Conservation (phyloP, 2,113 vertebrate species). For the Nanorana parkeri region DNA sequence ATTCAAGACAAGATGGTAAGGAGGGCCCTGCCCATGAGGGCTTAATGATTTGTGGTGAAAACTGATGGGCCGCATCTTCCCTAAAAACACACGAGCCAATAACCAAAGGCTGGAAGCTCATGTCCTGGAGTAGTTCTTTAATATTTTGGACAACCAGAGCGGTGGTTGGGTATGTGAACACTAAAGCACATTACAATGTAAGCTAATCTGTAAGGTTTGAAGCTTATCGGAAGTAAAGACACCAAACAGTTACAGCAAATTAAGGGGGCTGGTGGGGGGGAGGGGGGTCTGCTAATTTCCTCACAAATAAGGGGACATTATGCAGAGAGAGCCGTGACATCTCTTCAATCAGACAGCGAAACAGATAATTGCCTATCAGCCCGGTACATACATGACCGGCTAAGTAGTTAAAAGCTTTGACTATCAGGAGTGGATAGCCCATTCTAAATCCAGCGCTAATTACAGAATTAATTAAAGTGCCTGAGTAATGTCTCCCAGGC, state of each 20-base stretch:
- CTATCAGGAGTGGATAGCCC: conserved; percentile 10
- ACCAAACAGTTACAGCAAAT: neutral
- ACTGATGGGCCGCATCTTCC: no score
- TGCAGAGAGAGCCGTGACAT: conserved; percentile 15
- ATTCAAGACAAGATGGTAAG: no score
- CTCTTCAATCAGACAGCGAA: conserved; percentile 21
- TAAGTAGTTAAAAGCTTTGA: conserved; percentile 41
- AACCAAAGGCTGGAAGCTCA: no score
- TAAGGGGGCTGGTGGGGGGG: neutral
- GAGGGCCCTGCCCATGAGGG: no score
- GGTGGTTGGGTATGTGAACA: neutral
- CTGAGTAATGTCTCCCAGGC: conserved; percentile 7
- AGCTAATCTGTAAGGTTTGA: neutral
- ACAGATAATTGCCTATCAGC: conserved; percentile 33
- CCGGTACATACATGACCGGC: conserved; percentile 25
- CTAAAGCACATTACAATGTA: no score
- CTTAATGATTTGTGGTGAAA: no score
- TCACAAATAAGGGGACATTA: conserved; percentile 4
- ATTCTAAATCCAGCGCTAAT: conserved; percentile 37
- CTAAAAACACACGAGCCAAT: no score
- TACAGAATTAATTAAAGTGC: conserved; percentile 37
- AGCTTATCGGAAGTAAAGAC: neutral
- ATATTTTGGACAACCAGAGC: neutral
- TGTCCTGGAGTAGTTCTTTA: no score
- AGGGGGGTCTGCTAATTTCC: neutral